phyloP scores from a whole-genome alignment of 2,888 invertebrate species.

The Trypoxylon attenuatum region DNA sequence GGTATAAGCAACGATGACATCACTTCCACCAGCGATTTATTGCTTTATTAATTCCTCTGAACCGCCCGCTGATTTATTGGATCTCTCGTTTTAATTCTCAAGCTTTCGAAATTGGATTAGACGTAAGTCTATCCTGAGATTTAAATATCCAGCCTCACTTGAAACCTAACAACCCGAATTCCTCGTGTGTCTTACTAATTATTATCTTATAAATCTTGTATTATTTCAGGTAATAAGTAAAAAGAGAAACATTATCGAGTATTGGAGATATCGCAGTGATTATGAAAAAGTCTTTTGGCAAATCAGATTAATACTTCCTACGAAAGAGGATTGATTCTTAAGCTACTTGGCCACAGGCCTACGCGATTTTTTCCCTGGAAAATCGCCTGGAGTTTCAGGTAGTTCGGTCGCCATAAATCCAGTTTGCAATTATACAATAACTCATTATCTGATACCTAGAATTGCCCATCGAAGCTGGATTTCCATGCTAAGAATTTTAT shows the following conservation, averaged over 20 bases:
- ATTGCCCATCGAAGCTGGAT: not conserved
- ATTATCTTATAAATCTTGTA: no score
- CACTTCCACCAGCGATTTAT: not conserved
- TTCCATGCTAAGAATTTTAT: conserved; percentile 8
- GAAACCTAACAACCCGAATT: no score
- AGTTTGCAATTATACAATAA: conserved; percentile 24
- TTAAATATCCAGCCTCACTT: no score
- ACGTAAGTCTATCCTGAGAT: no score
- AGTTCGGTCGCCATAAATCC: conserved; percentile 24
- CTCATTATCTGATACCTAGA: conserved; percentile 27
- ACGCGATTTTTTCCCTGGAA: conserved; percentile 19
- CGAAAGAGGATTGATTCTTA: conserved; percentile 20
- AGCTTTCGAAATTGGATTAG: no score
- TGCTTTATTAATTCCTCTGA: not conserved
- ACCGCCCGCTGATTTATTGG: not conserved
- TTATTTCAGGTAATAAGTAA: no score
- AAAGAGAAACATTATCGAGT: no score
- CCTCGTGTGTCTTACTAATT: no score
- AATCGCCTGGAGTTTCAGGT: conserved; percentile 11
- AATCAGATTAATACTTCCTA: not conserved
- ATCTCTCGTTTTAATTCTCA: no score
- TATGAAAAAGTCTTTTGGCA: not conserved
- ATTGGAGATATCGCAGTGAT: no score
- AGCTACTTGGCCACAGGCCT: not conserved
- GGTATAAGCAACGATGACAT: no score